Conservation (phyloP, 2,797 vertebrate genomes). For the Strix occidentalis region DNA sequence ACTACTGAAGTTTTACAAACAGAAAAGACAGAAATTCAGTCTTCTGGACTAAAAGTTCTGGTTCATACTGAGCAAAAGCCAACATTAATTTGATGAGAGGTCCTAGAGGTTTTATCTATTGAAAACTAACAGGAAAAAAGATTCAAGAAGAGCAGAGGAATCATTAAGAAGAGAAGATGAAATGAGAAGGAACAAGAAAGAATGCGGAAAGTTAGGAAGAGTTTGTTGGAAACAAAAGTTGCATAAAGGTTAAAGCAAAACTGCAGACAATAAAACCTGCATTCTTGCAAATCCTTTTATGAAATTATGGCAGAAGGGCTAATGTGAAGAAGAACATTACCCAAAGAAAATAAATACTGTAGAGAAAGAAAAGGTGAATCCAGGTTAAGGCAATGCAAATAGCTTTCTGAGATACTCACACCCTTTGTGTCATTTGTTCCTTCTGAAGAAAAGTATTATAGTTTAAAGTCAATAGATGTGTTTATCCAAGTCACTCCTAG, state of each 20-base stretch:
- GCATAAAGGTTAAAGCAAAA: neutral
- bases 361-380: slow-evolving; percentile 23
- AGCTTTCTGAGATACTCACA: neutral
- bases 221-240: neutral
- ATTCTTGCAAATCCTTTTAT: neutral
- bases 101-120: neutral
- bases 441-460: slow-evolving; percentile 31
- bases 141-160: neutral
- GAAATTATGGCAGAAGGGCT: neutral
- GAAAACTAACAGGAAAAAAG: neutral
- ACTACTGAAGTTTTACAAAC: neutral
- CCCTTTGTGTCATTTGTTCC: neutral
- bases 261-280: neutral
- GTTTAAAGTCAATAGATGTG: slow-evolving; percentile 26
- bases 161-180: neutral
- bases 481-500: slow-evolving; percentile 33
- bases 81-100: neutral
- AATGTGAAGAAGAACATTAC: neutral
- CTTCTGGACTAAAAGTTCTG: neutral
- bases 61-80: neutral
- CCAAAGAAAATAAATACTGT: neutral
- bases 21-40: neutral
- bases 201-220: neutral
- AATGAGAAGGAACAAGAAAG: neutral
- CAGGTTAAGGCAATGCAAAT: slow-evolving; percentile 38